phyloP scores from a whole-genome alignment of 2,888 invertebrate genomes.

The Ectemnius cavifrons region DNA sequence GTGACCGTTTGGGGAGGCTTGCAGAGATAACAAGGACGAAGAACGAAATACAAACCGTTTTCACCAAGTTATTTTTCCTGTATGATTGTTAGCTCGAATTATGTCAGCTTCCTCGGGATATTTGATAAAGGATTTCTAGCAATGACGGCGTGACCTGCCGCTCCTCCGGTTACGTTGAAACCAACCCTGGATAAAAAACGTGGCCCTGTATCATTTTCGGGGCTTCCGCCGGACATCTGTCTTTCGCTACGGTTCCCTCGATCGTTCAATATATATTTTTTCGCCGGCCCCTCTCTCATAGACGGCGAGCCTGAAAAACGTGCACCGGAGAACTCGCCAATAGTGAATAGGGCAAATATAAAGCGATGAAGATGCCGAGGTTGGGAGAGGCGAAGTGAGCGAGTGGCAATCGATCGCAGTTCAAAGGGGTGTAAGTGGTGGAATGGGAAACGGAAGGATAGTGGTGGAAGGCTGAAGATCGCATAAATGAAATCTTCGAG shows the following conservation, averaged over 20 bases:
- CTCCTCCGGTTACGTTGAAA: conserved; percentile 2
- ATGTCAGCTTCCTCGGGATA: background rate
- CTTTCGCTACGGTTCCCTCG: conserved; percentile 42
- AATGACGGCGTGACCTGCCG: conserved; percentile 7
- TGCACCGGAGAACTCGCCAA: conserved; percentile 7
- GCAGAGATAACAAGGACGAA: too few relatives aligned
- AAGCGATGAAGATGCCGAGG: conserved; percentile 6
- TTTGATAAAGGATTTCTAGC: conserved; percentile 11
- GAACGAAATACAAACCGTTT: too few relatives aligned
- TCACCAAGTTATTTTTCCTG: background rate
- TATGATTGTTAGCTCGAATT: conserved; percentile 15
- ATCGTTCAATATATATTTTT: conserved; percentile 2
- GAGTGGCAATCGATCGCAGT: conserved; percentile 28
- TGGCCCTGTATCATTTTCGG: conserved; percentile 44
- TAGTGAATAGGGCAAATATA: background rate
- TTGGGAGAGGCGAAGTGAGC: conserved; percentile 16
- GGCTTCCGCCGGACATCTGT: conserved; percentile 54
- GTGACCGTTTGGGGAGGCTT: too few relatives aligned
- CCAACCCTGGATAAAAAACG: conserved; percentile 24
- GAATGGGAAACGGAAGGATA: background rate
- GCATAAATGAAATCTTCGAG: background rate
- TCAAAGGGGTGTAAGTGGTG: background rate
- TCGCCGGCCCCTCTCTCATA: background rate
- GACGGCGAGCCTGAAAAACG: background rate
- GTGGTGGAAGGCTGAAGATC: background rate